Percentiles rank a stretch among this genome's conserved stretches.
phyloP scores from a whole-genome alignment of 2,113 vertebrate species.

The Clarias batrachus region DNA sequence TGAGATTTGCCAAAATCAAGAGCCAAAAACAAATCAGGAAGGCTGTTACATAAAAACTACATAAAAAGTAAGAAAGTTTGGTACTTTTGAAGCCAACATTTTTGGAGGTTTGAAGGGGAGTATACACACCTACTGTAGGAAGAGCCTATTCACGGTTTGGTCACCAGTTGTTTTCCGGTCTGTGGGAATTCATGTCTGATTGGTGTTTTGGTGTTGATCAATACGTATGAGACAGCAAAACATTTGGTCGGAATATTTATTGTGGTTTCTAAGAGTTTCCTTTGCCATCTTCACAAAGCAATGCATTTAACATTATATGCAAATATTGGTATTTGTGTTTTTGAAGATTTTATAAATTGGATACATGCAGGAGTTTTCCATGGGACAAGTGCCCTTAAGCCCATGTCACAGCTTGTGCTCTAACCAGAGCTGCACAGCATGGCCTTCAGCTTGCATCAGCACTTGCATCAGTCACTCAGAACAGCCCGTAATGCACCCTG shows the following conservation, averaged over 20 bases:
- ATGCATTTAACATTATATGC: neutral
- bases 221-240: neutral
- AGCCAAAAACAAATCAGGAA: too few relatives aligned
- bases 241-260: neutral
- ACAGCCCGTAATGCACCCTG: neutral
- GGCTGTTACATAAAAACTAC: too few relatives aligned
- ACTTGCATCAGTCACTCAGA: constrained; percentile 8
- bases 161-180: too few relatives aligned
- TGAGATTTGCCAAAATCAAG: too few relatives aligned
- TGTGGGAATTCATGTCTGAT: neutral
- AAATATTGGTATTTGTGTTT: neutral
- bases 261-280: neutral
- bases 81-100: too few relatives aligned
- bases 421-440: neutral
- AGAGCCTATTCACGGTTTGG: too few relatives aligned
- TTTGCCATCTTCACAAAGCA: neutral
- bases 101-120: too few relatives aligned
- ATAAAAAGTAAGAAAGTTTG: too few relatives aligned
- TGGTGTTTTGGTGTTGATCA: neutral
- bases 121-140: too few relatives aligned
- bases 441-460: neutral
- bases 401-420: neutral
- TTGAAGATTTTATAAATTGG: neutral
- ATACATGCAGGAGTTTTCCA: neutral
- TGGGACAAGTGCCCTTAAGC: neutral